phyloP scores from a whole-genome alignment of 2,888 invertebrate genomes.

The Ferrisia virgata region DNA sequence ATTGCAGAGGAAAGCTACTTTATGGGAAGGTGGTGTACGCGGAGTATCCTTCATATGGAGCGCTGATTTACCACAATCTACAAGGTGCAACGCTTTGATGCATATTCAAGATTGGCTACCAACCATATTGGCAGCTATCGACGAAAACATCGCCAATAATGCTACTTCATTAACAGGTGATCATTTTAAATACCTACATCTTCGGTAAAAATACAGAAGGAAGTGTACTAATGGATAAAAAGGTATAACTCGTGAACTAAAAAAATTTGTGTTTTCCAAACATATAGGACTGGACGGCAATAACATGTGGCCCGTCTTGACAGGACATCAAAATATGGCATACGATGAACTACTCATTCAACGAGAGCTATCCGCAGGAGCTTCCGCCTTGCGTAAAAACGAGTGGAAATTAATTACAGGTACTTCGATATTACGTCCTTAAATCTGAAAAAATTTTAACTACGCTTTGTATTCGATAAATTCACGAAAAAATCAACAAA shows the following conservation, averaged over 20 bases:
- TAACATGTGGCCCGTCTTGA: slow-evolving; percentile 35
- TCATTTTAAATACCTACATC: too few relatives aligned
- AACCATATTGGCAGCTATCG: slow-evolving; percentile 63
- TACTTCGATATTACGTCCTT: too few relatives aligned
- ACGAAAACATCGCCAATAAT: slow-evolving; percentile 50
- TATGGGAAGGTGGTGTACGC: slow-evolving; percentile 69
- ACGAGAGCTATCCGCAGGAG: background rate
- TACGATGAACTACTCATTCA: slow-evolving; percentile 29
- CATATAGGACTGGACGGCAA: background rate
- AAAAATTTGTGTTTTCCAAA: background rate
- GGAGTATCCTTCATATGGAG: slow-evolving; percentile 63
- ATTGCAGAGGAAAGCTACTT: slow-evolving; percentile 63
- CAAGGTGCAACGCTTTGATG: slow-evolving; percentile 61
- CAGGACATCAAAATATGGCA: background rate
- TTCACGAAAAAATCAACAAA: too few relatives aligned
- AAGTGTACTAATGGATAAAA: too few relatives aligned
- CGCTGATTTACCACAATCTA: slow-evolving; percentile 58
- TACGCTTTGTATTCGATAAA: too few relatives aligned
- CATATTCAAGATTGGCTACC: slow-evolving; percentile 70
- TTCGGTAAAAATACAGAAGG: background rate
- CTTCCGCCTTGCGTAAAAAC: slow-evolving; percentile 7
- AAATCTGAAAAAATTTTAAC: too few relatives aligned
- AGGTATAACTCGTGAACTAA: background rate
- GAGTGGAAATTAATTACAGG: slow-evolving; percentile 30
- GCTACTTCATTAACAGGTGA: background rate